Evolutionary conservation across 2,888 invertebrate genomes (phyloP).

Genomic region (Syrphus vitripennis): DNA sequence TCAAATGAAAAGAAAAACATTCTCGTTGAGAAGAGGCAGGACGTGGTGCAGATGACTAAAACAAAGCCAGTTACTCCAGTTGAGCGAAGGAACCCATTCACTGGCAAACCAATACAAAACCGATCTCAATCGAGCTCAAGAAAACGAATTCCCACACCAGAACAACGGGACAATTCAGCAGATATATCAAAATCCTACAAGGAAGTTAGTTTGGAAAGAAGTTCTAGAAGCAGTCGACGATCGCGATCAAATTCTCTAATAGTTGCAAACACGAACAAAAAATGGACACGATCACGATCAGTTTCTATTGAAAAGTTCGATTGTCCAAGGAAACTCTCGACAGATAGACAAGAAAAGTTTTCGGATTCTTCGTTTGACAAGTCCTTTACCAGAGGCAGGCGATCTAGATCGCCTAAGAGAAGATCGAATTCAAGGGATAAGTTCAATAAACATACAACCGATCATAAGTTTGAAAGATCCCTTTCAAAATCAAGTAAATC

Average conservation of each 20-base stretch:
- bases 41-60: not conserved
- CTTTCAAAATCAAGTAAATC: conserved; percentile 21
- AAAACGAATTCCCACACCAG: not conserved
- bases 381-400: conserved; percentile 20
- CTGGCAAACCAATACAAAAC: not conserved
- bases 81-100: conserved; percentile 1
- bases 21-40: not conserved
- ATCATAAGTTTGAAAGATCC: not conserved
- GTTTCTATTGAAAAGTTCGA: conserved; percentile 31
- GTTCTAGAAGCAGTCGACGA: not conserved
- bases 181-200: not conserved
- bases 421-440: conserved; percentile 7
- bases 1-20: conserved; percentile 2
- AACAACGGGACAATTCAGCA: conserved; percentile 29
- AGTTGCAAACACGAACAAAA: not conserved
- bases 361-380: not conserved
- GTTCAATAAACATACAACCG: not conserved
- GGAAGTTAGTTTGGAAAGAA: conserved; percentile 8
- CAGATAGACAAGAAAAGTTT: not conserved
- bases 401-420: conserved; percentile 22
- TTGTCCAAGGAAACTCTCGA: conserved; percentile 4
- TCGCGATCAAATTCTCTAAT: conserved; percentile 25
- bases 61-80: not conserved
- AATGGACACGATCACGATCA: conserved; percentile 14
- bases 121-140: not conserved